phyloP scores from a whole-genome alignment of 1,140 invertebrate species.

The Heliothis subflexa region DNA sequence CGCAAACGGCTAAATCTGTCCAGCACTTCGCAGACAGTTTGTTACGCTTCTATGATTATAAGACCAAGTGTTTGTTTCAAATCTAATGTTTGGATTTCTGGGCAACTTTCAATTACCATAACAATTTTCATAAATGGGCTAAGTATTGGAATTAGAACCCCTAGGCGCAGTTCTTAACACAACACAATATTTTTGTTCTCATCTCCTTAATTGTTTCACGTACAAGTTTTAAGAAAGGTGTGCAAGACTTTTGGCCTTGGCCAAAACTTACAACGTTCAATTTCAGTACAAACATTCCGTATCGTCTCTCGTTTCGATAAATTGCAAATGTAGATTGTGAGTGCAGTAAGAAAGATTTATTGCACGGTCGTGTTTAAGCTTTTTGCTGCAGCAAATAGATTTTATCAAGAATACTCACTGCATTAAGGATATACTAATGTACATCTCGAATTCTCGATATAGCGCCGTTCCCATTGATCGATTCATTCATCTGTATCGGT shows the following conservation, averaged over 20 bases:
- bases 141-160: constrained; percentile 4
- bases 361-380: constrained; percentile 47
- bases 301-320: constrained; percentile 55
- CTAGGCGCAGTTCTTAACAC: constrained; percentile 7
- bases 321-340: constrained; percentile 52
- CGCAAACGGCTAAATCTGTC: constrained; percentile 51
- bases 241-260: background rate
- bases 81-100: constrained; percentile 47
- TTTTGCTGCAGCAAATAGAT: constrained; percentile 53
- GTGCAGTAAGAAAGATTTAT: constrained; percentile 61
- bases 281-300: constrained; percentile 44
- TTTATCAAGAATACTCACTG: constrained; percentile 37
- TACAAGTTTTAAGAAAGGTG: constrained; percentile 22
- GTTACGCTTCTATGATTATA: constrained; percentile 44
- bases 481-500: constrained; percentile 43
- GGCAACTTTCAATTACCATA: constrained; percentile 25
- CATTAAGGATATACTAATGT: constrained; percentile 30
- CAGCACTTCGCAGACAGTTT: constrained; percentile 28
- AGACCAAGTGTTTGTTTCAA: constrained; percentile 38
- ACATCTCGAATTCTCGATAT: background rate
- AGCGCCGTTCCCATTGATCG: constrained; percentile 38
- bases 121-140: background rate
- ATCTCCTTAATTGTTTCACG: constrained; percentile 3
- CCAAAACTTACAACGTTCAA: constrained; percentile 35
- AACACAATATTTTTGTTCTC: background rate